Evolutionary conservation across 2,797 vertebrate genomes (phyloP).

Genomic region (Sebastes taczanowskii): DNA sequence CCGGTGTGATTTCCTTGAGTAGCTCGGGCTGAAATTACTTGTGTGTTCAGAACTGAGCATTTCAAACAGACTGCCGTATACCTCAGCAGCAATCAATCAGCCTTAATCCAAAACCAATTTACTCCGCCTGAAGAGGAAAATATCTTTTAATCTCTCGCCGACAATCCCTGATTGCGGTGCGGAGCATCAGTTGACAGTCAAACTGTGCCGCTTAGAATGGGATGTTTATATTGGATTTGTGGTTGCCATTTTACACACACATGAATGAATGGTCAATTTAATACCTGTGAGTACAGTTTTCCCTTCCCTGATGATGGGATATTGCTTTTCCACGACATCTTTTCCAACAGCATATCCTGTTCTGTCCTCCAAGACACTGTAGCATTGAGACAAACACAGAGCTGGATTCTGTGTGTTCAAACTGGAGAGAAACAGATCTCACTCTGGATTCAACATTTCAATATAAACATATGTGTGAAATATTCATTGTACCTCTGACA

Average conservation of each 20-base stretch:
- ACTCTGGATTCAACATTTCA: slow-evolving; percentile 28
- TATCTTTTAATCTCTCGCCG: slow-evolving; percentile 85
- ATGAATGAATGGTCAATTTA: slow-evolving; percentile 54
- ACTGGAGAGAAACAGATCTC: slow-evolving; percentile 4
- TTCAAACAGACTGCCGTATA: slow-evolving; percentile 79
- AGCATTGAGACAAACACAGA: slow-evolving; percentile 3
- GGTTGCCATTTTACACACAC: slow-evolving; percentile 56
- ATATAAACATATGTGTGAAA: slow-evolving; percentile 37
- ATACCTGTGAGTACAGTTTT: slow-evolving; percentile 36
- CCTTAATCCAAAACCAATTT: slow-evolving; percentile 86
- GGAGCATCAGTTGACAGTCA: slow-evolving; percentile 76
- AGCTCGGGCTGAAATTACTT: slow-evolving; percentile 75
- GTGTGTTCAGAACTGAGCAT: slow-evolving; percentile 76
- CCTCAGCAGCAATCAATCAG: slow-evolving; percentile 83
- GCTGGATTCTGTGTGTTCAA: not conserved
- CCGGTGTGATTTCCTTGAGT: slow-evolving; percentile 75
- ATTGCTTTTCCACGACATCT: slow-evolving; percentile 32
- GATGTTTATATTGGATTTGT: slow-evolving; percentile 65
- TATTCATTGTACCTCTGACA: slow-evolving; percentile 19
- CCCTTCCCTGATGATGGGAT: slow-evolving; percentile 28
- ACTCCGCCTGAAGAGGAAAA: slow-evolving; percentile 83
- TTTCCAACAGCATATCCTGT: slow-evolving; percentile 27
- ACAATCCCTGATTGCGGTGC: slow-evolving; percentile 79
- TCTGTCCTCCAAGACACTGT: slow-evolving; percentile 8
- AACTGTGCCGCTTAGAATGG: slow-evolving; percentile 69